Base-by-base conservation (phyloP, 1,140 invertebrate genomes). In the Ostrea edulis region DNA sequence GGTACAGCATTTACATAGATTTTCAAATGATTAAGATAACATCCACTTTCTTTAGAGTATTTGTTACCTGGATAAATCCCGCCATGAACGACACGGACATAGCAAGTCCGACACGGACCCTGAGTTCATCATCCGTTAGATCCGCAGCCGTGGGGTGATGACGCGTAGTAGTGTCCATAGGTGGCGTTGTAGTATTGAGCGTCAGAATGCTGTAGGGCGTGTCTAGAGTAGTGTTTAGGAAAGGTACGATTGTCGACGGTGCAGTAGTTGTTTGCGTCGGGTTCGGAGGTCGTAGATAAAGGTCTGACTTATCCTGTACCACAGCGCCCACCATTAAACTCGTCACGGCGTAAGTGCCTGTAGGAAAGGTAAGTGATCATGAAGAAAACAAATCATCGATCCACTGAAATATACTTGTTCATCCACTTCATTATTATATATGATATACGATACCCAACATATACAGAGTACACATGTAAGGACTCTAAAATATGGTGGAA, bases 341-440 rank as follows among this genome's bases (percentile, higher is more conserved):
- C 25, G 95, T 91, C 17, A 95, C 95, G 55, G 95, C 95, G 93
- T 95, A 95, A 35, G 95, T 95, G 22, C 95, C 95, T 95, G 35
- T 17, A 22, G 29, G 22, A 25, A 55, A 44, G 20, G 22, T 14
- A 55, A 44, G 20, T 52, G 1, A 44, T 44, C 5, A 44, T 44
- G 35, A 44, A 44, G 1, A 44, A 44, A 44, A 2, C 35, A 44
- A 44, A 44, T 44, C 35, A 5, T 44, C 5, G 35, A 44, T 44
- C 5, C 5, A 44, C 35, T 44, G 5, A 44, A 44, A 44, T 44
- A 44, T 44, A 44, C 2, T 44, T 44, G 2, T 44, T 44, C 2
- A 44, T 44, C 35, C 35, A 44, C 1, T 44, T 44, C 35, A 44
- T 2, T 44, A 44, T 44, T 44, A 44, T 5, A 44, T 44, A 44